Percentiles rank a stretch among this genome's conserved stretches.
Evolutionary conservation across 2,888 invertebrate genomes (phyloP).

Genomic region (Archips crataeganus): DNA sequence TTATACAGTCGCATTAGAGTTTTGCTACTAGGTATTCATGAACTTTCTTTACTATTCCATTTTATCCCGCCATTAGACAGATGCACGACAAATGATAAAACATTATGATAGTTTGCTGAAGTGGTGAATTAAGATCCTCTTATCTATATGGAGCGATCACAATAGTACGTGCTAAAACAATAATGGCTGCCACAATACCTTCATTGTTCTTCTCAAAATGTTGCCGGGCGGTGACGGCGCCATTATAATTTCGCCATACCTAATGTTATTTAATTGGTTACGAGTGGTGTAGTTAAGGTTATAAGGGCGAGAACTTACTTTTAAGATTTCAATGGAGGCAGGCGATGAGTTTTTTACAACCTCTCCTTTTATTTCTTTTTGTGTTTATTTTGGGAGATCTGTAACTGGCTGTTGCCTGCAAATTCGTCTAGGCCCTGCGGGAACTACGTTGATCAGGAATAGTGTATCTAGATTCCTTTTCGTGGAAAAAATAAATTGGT

Average conservation of each 20-base stretch:
- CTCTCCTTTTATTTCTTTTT: background rate
- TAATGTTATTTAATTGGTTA: conserved; percentile 32
- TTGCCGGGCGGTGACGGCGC: conserved; percentile 24
- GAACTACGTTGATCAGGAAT: too few species aligned
- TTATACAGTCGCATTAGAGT: background rate
- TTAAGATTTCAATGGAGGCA: background rate
- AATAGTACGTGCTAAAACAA: conserved; percentile 56
- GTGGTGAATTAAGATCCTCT: conserved; percentile 51
- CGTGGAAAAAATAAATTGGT: too few species aligned
- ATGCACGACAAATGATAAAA: conserved; percentile 39
- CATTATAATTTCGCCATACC: conserved; percentile 31
- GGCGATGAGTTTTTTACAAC: background rate
- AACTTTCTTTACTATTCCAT: conserved; percentile 30
- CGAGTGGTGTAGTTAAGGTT: conserved; percentile 5
- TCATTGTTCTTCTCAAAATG: conserved; percentile 51
- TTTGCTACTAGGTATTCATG: background rate
- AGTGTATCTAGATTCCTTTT: too few species aligned
- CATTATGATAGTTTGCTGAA: conserved; percentile 35
- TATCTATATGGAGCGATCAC: conserved; percentile 64
- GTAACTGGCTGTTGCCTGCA: too few species aligned
- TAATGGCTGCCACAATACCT: conserved; percentile 54
- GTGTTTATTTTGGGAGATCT: too few species aligned
- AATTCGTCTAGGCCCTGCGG: too few species aligned
- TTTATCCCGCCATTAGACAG: conserved; percentile 31
- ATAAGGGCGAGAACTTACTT: background rate